These are phyloP conservation scores for Threskiornis aethiopicus DNA, from an alignment of 2,797 vertebrate species.

Conservation along the genomic window DNA sequence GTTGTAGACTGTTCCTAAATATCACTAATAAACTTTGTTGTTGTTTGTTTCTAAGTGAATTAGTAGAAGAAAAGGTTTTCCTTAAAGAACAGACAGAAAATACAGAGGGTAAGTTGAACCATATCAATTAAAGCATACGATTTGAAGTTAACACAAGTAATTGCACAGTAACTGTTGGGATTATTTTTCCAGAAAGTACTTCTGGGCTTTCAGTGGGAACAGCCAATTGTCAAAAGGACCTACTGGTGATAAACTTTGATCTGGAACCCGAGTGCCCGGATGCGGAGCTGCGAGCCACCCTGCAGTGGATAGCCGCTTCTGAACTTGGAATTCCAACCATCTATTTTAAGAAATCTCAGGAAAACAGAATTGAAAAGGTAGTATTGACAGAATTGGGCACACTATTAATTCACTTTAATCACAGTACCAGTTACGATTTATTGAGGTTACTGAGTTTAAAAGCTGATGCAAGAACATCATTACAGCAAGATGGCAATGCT, in stretches of 20 bases:
- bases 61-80: slow-evolving; percentile 80
- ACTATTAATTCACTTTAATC: not conserved
- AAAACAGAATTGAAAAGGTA: slow-evolving; percentile 88
- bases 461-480: not conserved
- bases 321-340: slow-evolving; percentile 91
- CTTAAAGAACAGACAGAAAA: slow-evolving; percentile 81
- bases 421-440: not conserved
- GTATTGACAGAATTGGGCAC: not conserved
- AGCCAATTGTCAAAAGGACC: slow-evolving; percentile 76
- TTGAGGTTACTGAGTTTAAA: not conserved
- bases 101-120: slow-evolving; percentile 83
- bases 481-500: not conserved
- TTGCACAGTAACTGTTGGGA: slow-evolving; percentile 5
- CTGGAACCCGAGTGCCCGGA: slow-evolving; percentile 86
- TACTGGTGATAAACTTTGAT: slow-evolving; percentile 93
- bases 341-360: slow-evolving; percentile 91
- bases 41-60: slow-evolving; percentile 82
- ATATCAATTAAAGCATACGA: not conserved
- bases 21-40: slow-evolving; percentile 69
- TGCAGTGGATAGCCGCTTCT: slow-evolving; percentile 97
- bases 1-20: slow-evolving; percentile 49
- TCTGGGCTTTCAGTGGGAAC: slow-evolving; percentile 73
- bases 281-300: slow-evolving; percentile 84
- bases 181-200: slow-evolving; percentile 76
- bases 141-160: not conserved